A percentile compares a stretch with the other conserved stretches of the same genome.
phyloP scores from a whole-genome alignment of 1,140 invertebrate genomes.

The Aricia agestis region DNA sequence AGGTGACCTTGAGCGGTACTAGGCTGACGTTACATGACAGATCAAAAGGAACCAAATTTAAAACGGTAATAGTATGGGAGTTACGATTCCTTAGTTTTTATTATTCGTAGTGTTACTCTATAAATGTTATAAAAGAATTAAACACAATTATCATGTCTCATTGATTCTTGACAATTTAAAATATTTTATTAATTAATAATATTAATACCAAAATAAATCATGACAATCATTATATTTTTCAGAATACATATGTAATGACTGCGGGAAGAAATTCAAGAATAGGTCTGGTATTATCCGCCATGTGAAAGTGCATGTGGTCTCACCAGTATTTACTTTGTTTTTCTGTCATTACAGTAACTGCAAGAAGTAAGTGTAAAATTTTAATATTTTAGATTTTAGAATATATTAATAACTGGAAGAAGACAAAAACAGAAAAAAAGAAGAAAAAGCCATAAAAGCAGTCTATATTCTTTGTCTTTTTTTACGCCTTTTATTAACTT shows the following conservation, averaged over 20 bases:
- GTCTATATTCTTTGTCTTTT: too few species aligned
- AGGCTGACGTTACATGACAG: too few species aligned
- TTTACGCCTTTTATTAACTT: too few species aligned
- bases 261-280: constrained; percentile 62
- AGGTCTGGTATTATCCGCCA: constrained; percentile 61
- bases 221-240: constrained; percentile 31
- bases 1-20: too few species aligned
- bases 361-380: constrained; percentile 45
- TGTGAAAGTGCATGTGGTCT: constrained; percentile 53
- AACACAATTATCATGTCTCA: too few species aligned
- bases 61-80: too few species aligned
- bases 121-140: background rate
- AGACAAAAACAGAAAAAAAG: background rate
- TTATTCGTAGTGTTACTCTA: too few species aligned
- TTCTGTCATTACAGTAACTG: constrained; percentile 66
- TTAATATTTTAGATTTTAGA: background rate
- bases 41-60: too few species aligned
- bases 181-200: too few species aligned
- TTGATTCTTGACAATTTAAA: too few species aligned
- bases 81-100: too few species aligned
- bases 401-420: background rate
- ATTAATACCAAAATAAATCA: background rate
- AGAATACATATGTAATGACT: constrained; percentile 72
- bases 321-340: constrained; percentile 39
- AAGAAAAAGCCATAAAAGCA: too few species aligned